These are phyloP conservation scores for Lasioglossum leucozonium DNA, from an alignment of 2,888 invertebrate species.

Conservation along the genomic window DNA sequence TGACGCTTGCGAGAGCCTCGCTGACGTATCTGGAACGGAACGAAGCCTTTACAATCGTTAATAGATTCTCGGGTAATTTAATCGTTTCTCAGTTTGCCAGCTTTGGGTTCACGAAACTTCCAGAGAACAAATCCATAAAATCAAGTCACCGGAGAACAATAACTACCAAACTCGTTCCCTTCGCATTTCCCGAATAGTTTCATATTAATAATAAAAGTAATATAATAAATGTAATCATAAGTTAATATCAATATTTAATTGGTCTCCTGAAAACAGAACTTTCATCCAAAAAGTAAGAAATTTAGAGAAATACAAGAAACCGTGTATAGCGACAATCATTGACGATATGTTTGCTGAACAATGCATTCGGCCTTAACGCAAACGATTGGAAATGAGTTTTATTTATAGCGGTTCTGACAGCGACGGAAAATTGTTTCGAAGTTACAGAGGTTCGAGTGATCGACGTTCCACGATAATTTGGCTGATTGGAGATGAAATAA, in stretches of 20 bases:
- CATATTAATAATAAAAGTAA: too few species aligned
- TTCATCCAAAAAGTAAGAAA: too few species aligned
- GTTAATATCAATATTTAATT: too few species aligned
- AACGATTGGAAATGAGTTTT: too few species aligned
- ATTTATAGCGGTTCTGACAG: too few species aligned
- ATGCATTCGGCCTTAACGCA: too few species aligned
- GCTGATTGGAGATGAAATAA: neutral
- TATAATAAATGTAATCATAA: too few species aligned
- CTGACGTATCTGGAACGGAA: slow-evolving; percentile 6
- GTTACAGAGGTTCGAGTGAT: neutral
- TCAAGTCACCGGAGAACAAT: neutral
- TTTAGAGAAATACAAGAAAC: too few species aligned
- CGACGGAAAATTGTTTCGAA: neutral
- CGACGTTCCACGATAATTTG: neutral
- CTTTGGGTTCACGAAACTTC: neutral
- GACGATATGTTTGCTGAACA: too few species aligned
- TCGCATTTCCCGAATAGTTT: neutral
- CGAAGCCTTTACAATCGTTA: neutral
- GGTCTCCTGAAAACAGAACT: too few species aligned
- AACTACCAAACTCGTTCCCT: neutral
- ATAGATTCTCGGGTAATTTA: neutral
- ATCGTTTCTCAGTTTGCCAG: neutral
- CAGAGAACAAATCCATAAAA: neutral
- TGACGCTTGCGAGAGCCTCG: neutral
- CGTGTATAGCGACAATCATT: too few species aligned